phyloP scores from a whole-genome alignment of 2,888 invertebrate species.

The Ditula angustiorana region DNA sequence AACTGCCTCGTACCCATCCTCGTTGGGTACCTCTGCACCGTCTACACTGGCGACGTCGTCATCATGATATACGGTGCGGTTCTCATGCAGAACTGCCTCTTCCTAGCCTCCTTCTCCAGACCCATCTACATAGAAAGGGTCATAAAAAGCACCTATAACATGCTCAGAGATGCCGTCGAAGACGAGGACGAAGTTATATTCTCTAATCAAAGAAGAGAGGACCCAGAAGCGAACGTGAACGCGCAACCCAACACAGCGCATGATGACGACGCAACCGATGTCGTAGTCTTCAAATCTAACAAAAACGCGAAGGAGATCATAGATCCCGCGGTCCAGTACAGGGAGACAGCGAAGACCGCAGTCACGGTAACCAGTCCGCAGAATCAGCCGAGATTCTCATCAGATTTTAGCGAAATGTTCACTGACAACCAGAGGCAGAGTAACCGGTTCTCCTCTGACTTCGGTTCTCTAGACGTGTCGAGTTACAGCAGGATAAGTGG shows the following conservation, averaged over 20 bases:
- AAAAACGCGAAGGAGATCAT: conserved; percentile 71
- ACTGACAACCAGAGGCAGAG: conserved; percentile 44
- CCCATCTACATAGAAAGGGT: conserved; percentile 83
- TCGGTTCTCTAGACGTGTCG: conserved; percentile 65
- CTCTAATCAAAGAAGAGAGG: conserved; percentile 61
- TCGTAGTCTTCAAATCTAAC: conserved; percentile 74
- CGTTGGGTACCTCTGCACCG: conserved; percentile 77
- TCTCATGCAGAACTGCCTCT: conserved; percentile 84
- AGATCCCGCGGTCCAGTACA: conserved; percentile 66
- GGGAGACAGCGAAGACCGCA: conserved; percentile 54
- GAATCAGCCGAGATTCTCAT: conserved; percentile 61
- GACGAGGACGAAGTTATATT: conserved; percentile 86
- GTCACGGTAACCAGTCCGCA: conserved; percentile 37
- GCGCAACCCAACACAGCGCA: conserved; percentile 49
- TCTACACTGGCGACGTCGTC: conserved; percentile 70
- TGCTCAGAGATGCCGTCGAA: conserved; percentile 74
- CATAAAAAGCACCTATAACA: conserved; percentile 76
- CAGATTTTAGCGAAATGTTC: conserved; percentile 65
- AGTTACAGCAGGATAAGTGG: conserved; percentile 62
- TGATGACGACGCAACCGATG: conserved; percentile 72
- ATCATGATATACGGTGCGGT: conserved; percentile 86
- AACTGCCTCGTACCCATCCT: conserved; percentile 82
- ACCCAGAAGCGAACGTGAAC: conserved; percentile 34
- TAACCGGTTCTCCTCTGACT: conserved; percentile 70
- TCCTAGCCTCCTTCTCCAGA: conserved; percentile 81